These are phyloP conservation scores for Idaea dimidiata DNA, from an alignment of 2,888 invertebrate species.

Conservation along the genomic window DNA sequence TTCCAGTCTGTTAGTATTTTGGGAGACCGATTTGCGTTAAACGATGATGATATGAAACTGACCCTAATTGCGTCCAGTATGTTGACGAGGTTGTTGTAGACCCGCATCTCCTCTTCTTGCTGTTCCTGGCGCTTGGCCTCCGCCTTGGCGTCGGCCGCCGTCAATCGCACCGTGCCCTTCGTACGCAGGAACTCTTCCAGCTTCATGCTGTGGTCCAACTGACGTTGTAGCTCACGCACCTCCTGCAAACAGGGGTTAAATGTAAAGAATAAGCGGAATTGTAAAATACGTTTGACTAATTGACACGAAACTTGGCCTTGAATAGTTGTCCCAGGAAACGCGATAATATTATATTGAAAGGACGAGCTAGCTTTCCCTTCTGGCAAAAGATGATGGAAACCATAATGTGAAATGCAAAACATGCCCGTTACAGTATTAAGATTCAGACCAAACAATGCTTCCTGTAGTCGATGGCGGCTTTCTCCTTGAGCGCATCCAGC, in stretches of 20 bases:
- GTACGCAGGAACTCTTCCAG: constrained; percentile 91
- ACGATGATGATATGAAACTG: background rate
- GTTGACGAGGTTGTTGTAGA: constrained; percentile 86
- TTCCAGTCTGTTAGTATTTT: too few relatives aligned
- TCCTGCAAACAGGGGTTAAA: constrained; percentile 70
- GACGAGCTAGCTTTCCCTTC: too few relatives aligned
- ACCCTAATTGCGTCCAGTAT: constrained; percentile 89
- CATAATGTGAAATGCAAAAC: too few relatives aligned
- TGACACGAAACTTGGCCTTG: too few relatives aligned
- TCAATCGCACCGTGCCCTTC: constrained; percentile 89
- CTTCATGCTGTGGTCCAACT: constrained; percentile 91
- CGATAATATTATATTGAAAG: too few relatives aligned
- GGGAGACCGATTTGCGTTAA: too few relatives aligned
- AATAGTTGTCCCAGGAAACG: too few relatives aligned
- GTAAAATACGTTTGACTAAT: too few relatives aligned
- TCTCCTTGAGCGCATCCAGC: constrained; percentile 88
- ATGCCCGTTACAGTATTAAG: constrained; percentile 80
- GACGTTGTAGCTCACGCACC: constrained; percentile 92
- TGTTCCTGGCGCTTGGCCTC: constrained; percentile 85
- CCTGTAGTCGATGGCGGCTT: constrained; percentile 76
- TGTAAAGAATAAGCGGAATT: too few relatives aligned
- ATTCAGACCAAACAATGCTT: constrained; percentile 66
- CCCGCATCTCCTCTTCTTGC: constrained; percentile 85
- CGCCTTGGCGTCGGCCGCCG: constrained; percentile 87
- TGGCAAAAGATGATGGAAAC: too few relatives aligned